These are phyloP conservation scores for Volucella zonaria DNA, from an alignment of 2,888 invertebrate species.

Conservation along the genomic window DNA sequence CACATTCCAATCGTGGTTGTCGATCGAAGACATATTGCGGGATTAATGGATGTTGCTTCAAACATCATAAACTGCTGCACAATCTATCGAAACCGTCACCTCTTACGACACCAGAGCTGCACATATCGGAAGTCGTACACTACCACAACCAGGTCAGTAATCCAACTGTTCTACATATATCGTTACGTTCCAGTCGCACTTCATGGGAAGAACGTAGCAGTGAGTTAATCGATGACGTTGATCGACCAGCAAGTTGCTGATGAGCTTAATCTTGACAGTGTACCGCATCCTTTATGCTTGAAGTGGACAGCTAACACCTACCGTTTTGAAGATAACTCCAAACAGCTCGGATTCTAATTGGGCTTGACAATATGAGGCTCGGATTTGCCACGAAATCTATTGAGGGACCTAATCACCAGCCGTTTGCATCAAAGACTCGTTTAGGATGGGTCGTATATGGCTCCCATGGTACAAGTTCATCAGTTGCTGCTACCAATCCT, in stretches of 20 bases:
- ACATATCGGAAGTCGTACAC: no score
- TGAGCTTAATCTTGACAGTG: background rate
- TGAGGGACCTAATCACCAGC: background rate
- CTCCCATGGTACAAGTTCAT: no score
- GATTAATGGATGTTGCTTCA: no score
- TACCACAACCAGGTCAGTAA: no score
- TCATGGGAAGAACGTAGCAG: background rate
- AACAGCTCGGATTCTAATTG: no score
- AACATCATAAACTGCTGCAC: no score
- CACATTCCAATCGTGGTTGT: no score
- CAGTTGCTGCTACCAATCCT: no score
- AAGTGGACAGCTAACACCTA: constrained; percentile 6
- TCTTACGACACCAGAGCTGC: no score
- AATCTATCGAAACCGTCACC: no score
- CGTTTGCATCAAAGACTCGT: constrained; percentile 6
- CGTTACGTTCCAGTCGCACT: background rate
- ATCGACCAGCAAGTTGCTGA: background rate
- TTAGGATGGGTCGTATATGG: no score
- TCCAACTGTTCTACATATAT: background rate
- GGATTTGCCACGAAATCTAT: constrained; percentile 4
- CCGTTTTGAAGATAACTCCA: background rate
- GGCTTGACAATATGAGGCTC: background rate
- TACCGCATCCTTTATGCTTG: background rate
- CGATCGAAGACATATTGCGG: no score
- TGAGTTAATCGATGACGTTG: background rate